These are phyloP conservation scores for Zophobas morio DNA, from an alignment of 1,140 invertebrate species.

Conservation along the genomic window DNA sequence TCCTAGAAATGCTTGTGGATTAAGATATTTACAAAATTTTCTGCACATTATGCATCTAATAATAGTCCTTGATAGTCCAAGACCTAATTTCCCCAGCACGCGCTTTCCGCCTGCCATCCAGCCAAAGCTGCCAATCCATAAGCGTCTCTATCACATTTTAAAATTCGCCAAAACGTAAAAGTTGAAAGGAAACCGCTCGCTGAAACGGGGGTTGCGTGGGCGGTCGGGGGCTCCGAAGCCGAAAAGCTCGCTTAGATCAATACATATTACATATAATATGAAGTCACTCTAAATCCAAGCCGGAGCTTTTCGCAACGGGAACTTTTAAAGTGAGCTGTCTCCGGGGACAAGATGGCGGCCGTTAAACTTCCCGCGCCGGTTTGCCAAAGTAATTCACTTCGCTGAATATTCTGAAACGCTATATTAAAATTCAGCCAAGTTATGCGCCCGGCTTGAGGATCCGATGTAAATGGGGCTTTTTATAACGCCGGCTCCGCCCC, in stretches of 20 bases:
- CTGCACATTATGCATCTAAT: too few species aligned
- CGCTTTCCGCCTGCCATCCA: too few species aligned
- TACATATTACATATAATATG: slow-evolving; percentile 63
- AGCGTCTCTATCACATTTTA: slow-evolving; percentile 34
- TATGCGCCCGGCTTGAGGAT: slow-evolving; percentile 57
- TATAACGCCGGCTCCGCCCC: slow-evolving; percentile 48
- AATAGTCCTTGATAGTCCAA: too few species aligned
- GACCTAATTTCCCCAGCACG: too few species aligned
- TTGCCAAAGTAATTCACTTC: slow-evolving; percentile 60
- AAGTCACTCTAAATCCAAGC: slow-evolving; percentile 61
- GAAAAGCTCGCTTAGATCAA: slow-evolving; percentile 56
- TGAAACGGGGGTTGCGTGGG: slow-evolving; percentile 23
- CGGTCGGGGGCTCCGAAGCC: slow-evolving; percentile 27
- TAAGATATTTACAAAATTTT: too few species aligned
- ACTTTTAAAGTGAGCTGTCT: slow-evolving; percentile 63
- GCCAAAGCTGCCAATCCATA: not conserved
- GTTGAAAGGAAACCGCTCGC: slow-evolving; percentile 36
- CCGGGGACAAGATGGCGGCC: slow-evolving; percentile 61
- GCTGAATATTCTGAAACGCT: slow-evolving; percentile 56
- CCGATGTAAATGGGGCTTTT: slow-evolving; percentile 61
- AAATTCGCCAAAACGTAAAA: slow-evolving; percentile 35
- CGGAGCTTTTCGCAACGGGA: slow-evolving; percentile 59
- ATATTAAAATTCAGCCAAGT: slow-evolving; percentile 63
- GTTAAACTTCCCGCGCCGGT: slow-evolving; percentile 44
- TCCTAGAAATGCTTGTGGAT: too few species aligned